Percentiles rank a stretch among this genome's conserved stretches.
These are phyloP conservation scores for Elmis aenea DNA, from an alignment of 2,888 invertebrate species.

Conservation along the genomic window DNA sequence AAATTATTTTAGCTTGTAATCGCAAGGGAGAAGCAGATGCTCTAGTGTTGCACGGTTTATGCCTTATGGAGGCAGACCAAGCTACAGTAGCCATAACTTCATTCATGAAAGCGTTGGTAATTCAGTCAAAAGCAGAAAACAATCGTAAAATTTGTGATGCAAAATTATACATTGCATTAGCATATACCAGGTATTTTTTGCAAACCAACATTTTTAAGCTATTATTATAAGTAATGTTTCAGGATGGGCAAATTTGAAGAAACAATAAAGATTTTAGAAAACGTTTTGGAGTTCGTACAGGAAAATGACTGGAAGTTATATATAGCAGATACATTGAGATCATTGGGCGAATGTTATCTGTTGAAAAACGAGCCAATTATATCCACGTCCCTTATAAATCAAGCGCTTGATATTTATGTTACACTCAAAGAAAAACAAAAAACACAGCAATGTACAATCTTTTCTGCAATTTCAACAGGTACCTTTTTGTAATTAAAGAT, in stretches of 20 bases:
- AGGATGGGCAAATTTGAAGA: slow-evolving; percentile 31
- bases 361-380: slow-evolving; percentile 31
- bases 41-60: slow-evolving; percentile 51
- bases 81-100: slow-evolving; percentile 50
- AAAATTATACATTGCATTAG: slow-evolving; percentile 52
- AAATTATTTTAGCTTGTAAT: slow-evolving; percentile 42
- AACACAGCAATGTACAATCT: slow-evolving; percentile 34
- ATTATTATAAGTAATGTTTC: background rate
- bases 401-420: slow-evolving; percentile 36
- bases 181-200: slow-evolving; percentile 49
- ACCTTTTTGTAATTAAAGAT: no score
- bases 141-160: slow-evolving; percentile 51
- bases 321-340: slow-evolving; percentile 37
- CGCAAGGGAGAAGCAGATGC: slow-evolving; percentile 50
- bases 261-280: slow-evolving; percentile 31
- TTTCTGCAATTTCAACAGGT: slow-evolving; percentile 39
- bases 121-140: slow-evolving; percentile 43
- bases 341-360: slow-evolving; percentile 40
- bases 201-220: background rate
- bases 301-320: slow-evolving; percentile 31
- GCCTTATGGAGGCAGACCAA: slow-evolving; percentile 49
- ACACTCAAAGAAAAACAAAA: slow-evolving; percentile 26
- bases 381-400: slow-evolving; percentile 35
- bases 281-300: slow-evolving; percentile 30
- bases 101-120: slow-evolving; percentile 48